Evolutionary conservation across 92 coral and sea anemone species (phyloP).

Genomic region (Epizoanthus scotinus): DNA sequence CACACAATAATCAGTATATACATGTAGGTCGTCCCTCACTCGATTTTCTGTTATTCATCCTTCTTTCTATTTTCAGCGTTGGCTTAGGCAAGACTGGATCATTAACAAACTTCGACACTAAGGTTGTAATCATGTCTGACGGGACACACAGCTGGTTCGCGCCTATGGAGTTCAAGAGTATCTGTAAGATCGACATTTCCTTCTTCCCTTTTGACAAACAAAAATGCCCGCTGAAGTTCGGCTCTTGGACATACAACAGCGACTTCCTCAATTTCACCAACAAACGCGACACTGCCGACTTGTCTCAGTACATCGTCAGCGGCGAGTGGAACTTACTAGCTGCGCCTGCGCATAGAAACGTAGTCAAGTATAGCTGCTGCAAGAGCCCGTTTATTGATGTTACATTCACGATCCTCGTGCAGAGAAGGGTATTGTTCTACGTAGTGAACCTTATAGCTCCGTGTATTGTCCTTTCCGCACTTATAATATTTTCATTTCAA

Average conservation of each 20-base stretch:
- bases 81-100: conserved; percentile 98
- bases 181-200: conserved; percentile 90
- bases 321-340: conserved; percentile 95
- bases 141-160: conserved; percentile 89
- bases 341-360: conserved; percentile 64
- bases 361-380: conserved; percentile 76
- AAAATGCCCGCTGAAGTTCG: conserved; percentile 84
- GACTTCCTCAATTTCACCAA: conserved; percentile 73
- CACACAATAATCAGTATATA: not conserved
- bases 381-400: conserved; percentile 85
- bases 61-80: conserved; percentile 50
- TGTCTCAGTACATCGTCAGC: conserved; percentile 74
- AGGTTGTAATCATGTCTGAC: conserved; percentile 66
- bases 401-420: conserved; percentile 82
- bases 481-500: conserved; percentile 89
- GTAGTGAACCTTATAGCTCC: conserved; percentile 90
- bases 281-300: conserved; percentile 71
- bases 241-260: conserved; percentile 98
- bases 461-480: conserved; percentile 81
- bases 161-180: conserved; percentile 98
- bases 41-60: no score
- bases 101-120: conserved; percentile 84
- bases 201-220: conserved; percentile 95
- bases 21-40: not conserved
- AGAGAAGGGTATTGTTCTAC: conserved; percentile 87